phyloP scores from a whole-genome alignment of 2,113 vertebrate genomes.

The Oreochromis tanganicae region DNA sequence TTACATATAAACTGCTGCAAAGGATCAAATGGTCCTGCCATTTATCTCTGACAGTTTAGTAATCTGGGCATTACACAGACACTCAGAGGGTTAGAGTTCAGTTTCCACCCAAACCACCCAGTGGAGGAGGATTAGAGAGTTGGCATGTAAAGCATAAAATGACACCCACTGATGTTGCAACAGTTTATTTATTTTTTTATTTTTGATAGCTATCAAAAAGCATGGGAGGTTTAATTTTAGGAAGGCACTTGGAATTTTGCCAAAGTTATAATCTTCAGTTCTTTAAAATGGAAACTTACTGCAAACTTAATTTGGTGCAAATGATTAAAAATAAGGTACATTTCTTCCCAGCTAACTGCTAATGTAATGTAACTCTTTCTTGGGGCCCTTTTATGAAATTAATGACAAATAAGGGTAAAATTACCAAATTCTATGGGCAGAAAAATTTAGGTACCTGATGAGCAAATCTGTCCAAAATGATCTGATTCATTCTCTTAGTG shows the following conservation, averaged over 20 bases:
- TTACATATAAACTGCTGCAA: neutral
- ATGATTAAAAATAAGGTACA: rapidly evolving
- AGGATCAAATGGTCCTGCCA: neutral
- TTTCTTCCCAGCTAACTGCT: neutral
- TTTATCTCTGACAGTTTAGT: neutral
- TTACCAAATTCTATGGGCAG: rapidly evolving
- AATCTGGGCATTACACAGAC: neutral
- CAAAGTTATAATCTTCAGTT: neutral
- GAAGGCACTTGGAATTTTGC: neutral
- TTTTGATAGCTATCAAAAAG: neutral
- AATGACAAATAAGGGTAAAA: neutral
- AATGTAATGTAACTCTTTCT: neutral
- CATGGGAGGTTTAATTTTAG: neutral
- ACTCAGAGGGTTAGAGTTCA: neutral
- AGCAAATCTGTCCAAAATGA: neutral
- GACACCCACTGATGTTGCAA: neutral
- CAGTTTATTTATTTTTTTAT: neutral
- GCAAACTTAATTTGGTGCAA: neutral
- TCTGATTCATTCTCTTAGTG: neutral
- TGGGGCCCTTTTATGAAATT: neutral
- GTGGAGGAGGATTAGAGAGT: rapidly evolving
- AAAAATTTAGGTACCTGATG: rapidly evolving
- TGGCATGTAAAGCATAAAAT: neutral
- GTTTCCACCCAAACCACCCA: neutral
- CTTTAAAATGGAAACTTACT: neutral